Percentiles rank a stretch among this genome's conserved stretches.
phyloP scores from a whole-genome alignment of 1,140 invertebrate species.

The Aplysia californica region DNA sequence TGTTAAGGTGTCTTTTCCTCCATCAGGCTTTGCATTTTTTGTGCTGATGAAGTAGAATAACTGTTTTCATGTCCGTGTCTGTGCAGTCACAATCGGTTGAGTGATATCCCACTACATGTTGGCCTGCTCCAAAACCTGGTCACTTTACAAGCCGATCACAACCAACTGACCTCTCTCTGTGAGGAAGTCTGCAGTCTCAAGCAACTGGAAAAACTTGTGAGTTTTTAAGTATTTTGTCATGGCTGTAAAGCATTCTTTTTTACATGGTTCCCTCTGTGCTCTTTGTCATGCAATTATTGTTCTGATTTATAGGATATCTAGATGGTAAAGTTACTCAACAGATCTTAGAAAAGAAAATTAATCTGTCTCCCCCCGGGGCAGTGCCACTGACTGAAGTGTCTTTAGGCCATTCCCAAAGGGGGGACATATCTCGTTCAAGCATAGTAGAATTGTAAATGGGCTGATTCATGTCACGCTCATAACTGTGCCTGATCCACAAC shows the following conservation, averaged over 20 bases:
- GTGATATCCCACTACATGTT: conserved; percentile 58
- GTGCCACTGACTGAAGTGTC: too few species aligned
- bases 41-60: too few species aligned
- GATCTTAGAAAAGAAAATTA: background rate
- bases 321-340: background rate
- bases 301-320: background rate
- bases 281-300: background rate
- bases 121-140: conserved; percentile 55
- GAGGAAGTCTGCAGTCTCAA: conserved; percentile 65
- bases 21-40: too few species aligned
- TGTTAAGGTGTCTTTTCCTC: too few species aligned
- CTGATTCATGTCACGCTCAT: too few species aligned
- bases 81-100: conserved; percentile 69
- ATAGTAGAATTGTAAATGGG: too few species aligned
- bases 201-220: conserved; percentile 68
- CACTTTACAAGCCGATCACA: conserved; percentile 63
- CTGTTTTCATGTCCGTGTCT: too few species aligned
- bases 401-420: too few species aligned
- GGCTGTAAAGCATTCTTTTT: background rate
- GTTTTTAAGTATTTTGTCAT: conserved; percentile 4
- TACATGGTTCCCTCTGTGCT: too few species aligned
- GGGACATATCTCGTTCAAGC: too few species aligned
- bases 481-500: too few species aligned
- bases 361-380: too few species aligned
- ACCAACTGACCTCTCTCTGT: conserved; percentile 58